Evolutionary conservation across 2,888 invertebrate genomes (phyloP).

Genomic region (Melieria picta): DNA sequence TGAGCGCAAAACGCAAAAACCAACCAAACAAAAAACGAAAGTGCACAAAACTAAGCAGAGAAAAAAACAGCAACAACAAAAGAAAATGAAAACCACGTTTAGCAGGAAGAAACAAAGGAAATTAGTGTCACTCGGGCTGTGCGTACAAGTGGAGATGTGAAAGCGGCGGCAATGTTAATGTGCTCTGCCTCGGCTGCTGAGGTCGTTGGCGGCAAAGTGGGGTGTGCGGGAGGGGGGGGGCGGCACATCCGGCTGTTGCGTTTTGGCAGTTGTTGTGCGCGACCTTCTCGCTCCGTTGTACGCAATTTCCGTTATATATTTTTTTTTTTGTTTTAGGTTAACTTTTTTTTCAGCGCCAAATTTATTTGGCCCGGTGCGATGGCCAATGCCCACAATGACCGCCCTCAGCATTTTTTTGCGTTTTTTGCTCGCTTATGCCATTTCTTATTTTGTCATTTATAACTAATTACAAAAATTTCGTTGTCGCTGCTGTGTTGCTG

Average conservation of each 20-base stretch:
- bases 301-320: too few species aligned
- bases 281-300: too few species aligned
- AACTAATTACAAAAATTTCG: slow-evolving; percentile 44
- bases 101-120: background rate
- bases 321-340: too few species aligned
- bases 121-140: slow-evolving; percentile 7
- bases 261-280: too few species aligned
- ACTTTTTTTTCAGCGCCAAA: too few species aligned
- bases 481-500: slow-evolving; percentile 20
- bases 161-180: too few species aligned
- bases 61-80: too few species aligned
- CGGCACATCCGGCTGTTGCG: too few species aligned
- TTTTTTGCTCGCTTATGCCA: slow-evolving; percentile 5
- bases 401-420: slow-evolving; percentile 3
- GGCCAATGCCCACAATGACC: background rate
- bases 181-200: too few species aligned
- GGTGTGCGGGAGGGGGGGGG: background rate
- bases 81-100: too few species aligned
- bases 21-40: background rate
- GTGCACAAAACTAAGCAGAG: background rate
- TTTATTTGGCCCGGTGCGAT: too few species aligned
- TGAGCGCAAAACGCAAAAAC: background rate
- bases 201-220: background rate
- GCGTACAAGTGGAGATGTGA: too few species aligned
- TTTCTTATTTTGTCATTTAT: slow-evolving; percentile 43